Conservation (phyloP, 2,797 vertebrate species). For the Steatocranus sp. region DNA sequence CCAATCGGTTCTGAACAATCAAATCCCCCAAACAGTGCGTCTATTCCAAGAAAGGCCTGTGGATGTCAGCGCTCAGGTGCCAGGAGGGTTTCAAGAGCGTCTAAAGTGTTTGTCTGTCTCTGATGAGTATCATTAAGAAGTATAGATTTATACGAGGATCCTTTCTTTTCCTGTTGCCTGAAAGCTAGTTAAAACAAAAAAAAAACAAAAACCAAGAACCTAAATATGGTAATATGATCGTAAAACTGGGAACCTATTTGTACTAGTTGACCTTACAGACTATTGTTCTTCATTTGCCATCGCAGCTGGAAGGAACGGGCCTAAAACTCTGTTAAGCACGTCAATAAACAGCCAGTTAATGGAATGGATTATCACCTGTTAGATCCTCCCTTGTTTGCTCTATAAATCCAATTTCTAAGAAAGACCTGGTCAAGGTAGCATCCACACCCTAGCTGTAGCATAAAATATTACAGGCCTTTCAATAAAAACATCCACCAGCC, state of each 20-base stretch:
- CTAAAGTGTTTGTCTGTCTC: neutral
- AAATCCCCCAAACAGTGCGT: neutral
- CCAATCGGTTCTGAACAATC: neutral
- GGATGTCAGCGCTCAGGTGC: neutral
- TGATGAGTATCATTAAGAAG: neutral
- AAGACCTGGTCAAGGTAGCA: neutral
- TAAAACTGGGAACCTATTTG: neutral
- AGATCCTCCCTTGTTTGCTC: neutral
- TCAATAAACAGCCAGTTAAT: neutral
- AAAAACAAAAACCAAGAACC: neutral
- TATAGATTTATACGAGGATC: fast-evolving
- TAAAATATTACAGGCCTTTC: neutral
- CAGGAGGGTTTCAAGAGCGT: neutral
- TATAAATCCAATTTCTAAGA: neutral
- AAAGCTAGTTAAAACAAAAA: neutral
- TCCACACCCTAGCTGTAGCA: neutral
- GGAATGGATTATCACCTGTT: neutral
- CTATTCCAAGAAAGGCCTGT: neutral
- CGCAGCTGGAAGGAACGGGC: neutral
- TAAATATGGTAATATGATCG: neutral
- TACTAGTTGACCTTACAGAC: neutral
- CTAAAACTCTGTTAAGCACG: neutral
- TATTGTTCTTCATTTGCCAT: neutral
- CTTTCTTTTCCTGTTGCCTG: neutral
- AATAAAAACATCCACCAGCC: neutral